Evolutionary conservation across 2,888 invertebrate genomes (phyloP).

Genomic region (Dioctria linearis): DNA sequence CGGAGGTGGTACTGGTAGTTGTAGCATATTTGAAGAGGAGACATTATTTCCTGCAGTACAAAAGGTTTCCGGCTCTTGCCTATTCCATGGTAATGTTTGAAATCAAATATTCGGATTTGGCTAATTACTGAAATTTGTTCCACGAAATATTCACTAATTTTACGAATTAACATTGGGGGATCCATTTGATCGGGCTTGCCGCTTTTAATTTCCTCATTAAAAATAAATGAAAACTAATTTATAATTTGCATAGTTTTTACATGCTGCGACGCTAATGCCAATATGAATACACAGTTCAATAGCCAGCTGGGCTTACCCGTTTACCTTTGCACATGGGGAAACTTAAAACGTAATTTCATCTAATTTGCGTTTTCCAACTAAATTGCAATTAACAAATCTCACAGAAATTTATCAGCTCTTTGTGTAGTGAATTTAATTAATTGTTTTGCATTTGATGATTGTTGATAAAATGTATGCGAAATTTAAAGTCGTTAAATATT

Average conservation of each 20-base stretch:
- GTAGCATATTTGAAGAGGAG: background rate
- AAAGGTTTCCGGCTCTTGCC: background rate
- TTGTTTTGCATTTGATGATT: slow-evolving; percentile 9
- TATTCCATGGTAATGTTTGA: background rate
- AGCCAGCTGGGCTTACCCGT: too few species aligned
- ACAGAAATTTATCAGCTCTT: slow-evolving; percentile 13
- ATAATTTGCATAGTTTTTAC: slow-evolving; percentile 25
- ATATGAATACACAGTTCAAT: background rate
- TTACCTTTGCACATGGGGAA: background rate
- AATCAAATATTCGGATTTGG: slow-evolving; percentile 22
- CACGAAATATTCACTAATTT: slow-evolving; percentile 12
- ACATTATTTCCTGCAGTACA: background rate
- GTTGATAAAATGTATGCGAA: background rate
- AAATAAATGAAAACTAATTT: slow-evolving; percentile 27
- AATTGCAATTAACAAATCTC: slow-evolving; percentile 19
- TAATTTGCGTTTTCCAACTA: slow-evolving; percentile 24
- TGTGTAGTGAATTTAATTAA: background rate
- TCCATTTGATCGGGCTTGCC: slow-evolving; percentile 8
- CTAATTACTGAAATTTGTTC: slow-evolving; percentile 16
- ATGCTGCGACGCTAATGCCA: background rate
- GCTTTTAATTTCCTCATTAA: slow-evolving; percentile 21
- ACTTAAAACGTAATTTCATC: slow-evolving; percentile 12
- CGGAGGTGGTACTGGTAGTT: background rate
- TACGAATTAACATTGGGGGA: background rate
- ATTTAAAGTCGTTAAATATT: background rate